Base-by-base conservation (phyloP, 2,113 vertebrate species). In the Protomyctophum bolini region DNA sequence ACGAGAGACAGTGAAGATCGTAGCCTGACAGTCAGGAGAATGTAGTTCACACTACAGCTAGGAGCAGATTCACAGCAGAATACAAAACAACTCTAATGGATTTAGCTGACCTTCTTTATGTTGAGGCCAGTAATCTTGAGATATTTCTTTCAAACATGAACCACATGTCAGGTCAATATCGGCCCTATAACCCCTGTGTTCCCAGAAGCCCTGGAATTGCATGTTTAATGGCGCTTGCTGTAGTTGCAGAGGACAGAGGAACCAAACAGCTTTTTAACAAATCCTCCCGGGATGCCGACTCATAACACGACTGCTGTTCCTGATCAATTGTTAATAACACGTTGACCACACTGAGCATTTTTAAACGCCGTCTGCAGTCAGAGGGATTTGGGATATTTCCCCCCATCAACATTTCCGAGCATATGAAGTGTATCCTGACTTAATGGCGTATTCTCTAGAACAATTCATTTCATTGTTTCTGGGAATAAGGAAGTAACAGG, bases 401-500 rank as follows among this genome's bases (percentile, higher is more conserved):
- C 69, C 68, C 54, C 66, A 68, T 85, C 72, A 80, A 76, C 73
- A 81, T 82, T 87, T 86, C 74, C 68, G 83, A 41, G 33, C 5
- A 82, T 71, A 77, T 63, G 55, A 83, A 76, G 70, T 67, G 78
- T 83, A 73, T 84, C 68, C 79, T 80, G 66, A 89, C 68, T 21
- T 71, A 72, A 85, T 82, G 72, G 21, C 78, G 54, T 64, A 76
- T 72, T 63, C 67, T 29, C 67, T 29, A 63, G 29, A 82, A 78
- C 14, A 63, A 82, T 83, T 88, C 15, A 56, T 74, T 85, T 84
- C 77, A 85, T 78, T 77, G 71, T 86, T 79, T 62, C 62, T 85
- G 90, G 82, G 83, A 83, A 80, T 65, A 63, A 81, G 63, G 71
- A 86, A 84, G 83, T 72, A 86, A 83, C 81, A 85, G 84, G 80